Conservation (phyloP, 53 echinoderm and acorn worm genomes). For the Paelopatides confundens region DNA sequence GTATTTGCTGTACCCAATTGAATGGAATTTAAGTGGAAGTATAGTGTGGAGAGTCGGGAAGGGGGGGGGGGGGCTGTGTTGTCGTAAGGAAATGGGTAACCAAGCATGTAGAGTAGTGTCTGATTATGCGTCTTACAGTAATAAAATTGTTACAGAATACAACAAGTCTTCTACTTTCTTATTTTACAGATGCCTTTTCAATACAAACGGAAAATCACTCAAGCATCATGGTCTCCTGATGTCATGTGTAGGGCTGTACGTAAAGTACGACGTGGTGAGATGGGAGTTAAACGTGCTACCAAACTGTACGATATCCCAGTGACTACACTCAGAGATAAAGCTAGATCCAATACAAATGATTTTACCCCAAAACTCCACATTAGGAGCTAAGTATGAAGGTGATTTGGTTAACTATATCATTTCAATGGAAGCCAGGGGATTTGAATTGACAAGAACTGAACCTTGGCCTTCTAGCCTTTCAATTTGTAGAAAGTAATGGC, state of each 20-base stretch:
- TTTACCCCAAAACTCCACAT: neutral
- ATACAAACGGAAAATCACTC: neutral
- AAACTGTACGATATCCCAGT: neutral
- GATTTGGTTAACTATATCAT: neutral
- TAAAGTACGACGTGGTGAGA: neutral
- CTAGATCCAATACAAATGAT: neutral
- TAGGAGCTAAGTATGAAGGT: neutral
- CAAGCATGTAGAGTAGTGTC: neutral
- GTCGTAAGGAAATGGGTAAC: too few species aligned
- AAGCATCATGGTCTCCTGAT: neutral
- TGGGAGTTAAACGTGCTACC: neutral
- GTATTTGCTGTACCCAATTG: too few species aligned
- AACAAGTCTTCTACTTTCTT: neutral
- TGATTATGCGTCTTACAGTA: neutral
- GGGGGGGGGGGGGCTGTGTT: too few species aligned
- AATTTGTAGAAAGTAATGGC: slow-evolving; percentile 60
- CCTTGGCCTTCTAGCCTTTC: slow-evolving; percentile 18
- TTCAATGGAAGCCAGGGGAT: too few species aligned
- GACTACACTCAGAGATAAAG: neutral
- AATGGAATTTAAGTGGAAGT: too few species aligned
- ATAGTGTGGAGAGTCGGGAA: too few species aligned
- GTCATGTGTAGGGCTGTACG: neutral
- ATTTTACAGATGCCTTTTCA: too few species aligned
- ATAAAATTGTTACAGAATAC: too few species aligned
- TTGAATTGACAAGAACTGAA: neutral